These are phyloP conservation scores for Erannis defoliaria DNA, from an alignment of 2,888 invertebrate species.

Conservation along the genomic window DNA sequence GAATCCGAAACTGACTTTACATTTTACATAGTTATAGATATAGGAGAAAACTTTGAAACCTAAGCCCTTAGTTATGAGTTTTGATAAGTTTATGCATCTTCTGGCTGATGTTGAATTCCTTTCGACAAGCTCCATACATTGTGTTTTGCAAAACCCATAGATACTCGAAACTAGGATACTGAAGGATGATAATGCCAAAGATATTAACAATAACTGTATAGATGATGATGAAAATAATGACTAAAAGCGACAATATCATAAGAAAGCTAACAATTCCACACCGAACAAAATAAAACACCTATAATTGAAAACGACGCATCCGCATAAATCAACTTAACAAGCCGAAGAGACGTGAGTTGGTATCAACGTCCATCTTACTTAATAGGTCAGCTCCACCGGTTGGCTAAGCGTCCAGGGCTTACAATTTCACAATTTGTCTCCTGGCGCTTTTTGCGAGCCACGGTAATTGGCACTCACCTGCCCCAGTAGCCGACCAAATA, in stretches of 20 bases:
- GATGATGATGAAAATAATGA: not conserved
- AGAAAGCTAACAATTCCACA: constrained; percentile 5
- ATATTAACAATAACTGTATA: not conserved
- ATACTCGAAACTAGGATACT: no score
- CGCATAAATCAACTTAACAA: constrained; percentile 37
- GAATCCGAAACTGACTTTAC: no score
- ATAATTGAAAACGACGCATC: constrained; percentile 32
- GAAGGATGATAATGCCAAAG: no score
- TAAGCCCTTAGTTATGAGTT: no score
- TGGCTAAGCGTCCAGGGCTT: constrained; percentile 50
- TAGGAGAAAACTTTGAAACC: no score
- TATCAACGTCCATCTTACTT: constrained; percentile 39
- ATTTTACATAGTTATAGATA: no score
- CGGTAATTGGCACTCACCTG: constrained; percentile 84
- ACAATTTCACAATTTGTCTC: constrained; percentile 86
- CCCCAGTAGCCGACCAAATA: constrained; percentile 75
- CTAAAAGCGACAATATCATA: not conserved
- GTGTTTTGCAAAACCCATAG: no score
- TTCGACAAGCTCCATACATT: no score
- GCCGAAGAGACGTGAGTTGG: constrained; percentile 30
- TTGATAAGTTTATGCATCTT: no score
- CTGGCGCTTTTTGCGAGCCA: constrained; percentile 76
- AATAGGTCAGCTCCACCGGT: constrained; percentile 36
- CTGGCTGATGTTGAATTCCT: no score
- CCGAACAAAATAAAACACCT: constrained; percentile 19